These are phyloP conservation scores for Climacteris rufus DNA, from an alignment of 2,113 vertebrate species.

Conservation along the genomic window DNA sequence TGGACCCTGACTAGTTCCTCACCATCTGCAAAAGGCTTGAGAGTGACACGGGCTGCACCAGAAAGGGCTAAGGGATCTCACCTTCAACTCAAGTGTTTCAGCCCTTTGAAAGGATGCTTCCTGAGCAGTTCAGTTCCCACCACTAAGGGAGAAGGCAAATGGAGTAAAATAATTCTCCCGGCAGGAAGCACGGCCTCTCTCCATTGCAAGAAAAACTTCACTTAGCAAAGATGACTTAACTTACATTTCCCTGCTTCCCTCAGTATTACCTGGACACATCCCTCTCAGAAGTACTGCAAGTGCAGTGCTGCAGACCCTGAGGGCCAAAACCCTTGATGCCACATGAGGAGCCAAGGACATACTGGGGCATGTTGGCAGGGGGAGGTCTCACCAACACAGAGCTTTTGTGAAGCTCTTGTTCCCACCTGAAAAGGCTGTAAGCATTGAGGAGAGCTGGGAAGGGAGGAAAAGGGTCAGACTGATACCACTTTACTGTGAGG, in stretches of 20 bases:
- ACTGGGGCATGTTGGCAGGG: accelerated
- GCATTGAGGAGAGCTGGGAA: accelerated
- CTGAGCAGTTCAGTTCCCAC: background rate
- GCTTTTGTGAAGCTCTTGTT: background rate
- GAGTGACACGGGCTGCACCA: background rate
- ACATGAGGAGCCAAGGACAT: accelerated
- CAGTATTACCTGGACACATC: background rate
- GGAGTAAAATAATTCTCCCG: background rate
- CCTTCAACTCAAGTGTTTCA: background rate
- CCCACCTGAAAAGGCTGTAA: background rate
- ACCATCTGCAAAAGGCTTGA: background rate
- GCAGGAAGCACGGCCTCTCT: background rate
- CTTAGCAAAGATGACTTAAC: background rate
- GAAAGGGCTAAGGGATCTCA: background rate
- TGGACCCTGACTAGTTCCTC: background rate
- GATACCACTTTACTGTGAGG: background rate
- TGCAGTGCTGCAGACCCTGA: background rate
- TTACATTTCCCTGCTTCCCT: background rate
- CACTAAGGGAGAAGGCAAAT: accelerated
- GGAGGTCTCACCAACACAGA: background rate
- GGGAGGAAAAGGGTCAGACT: background rate
- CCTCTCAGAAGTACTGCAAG: background rate
- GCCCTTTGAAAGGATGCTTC: background rate
- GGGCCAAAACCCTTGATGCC: background rate
- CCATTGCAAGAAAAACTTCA: background rate